Evolutionary conservation across 2,113 vertebrate genomes (phyloP), one percentile per base, ranked within the genome.

Genomic region (Atractosteus spatula): DNA sequence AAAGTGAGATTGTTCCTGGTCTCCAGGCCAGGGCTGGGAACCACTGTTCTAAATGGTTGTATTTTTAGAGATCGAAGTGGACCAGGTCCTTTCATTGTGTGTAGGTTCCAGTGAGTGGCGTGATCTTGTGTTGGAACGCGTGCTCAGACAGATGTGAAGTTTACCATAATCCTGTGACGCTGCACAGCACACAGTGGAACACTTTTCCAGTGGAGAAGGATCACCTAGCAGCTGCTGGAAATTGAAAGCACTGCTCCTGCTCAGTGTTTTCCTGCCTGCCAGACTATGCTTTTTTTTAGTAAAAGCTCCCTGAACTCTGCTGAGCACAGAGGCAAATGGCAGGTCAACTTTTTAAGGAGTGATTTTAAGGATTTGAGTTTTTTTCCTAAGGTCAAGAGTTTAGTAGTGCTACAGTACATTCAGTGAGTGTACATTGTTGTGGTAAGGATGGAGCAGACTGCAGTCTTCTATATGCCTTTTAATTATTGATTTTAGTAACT

Each of bases 401-500:
- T 45, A 3, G 5, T n/a, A 5, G 11, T 59, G 56, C n/a, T 59
- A 59, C 7, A n/a, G n/a, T 29, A 29, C 29, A 29, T 29, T 29
- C 29, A 29, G 29, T 29, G 29, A 29, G 29, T 13, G 3, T 13
- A 63, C 62, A 4, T 8, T 8, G 12, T 10, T 69, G 11, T 4
- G 59, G 66, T 54, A 74, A 69, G 56, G 47, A 56, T 47, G 44
- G 29, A 7, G 12, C 17, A 41, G 55, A 55, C 57, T 12, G 29
- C 41, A 45, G 12, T 17, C 51, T 70, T 73, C 66, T 67, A 70
- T 77, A 73, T 75, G 44, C n/a, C 42, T 69, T 68, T 89, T 81
- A 81, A 85, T 84, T 85, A 87, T 86, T 75, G 74, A 88, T 85
- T 73, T 73, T 78, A 81, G 74, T 77, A 80, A 79, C 77, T 14